phyloP scores from a whole-genome alignment of 2,113 vertebrate genomes.

The Cairina moschata region DNA sequence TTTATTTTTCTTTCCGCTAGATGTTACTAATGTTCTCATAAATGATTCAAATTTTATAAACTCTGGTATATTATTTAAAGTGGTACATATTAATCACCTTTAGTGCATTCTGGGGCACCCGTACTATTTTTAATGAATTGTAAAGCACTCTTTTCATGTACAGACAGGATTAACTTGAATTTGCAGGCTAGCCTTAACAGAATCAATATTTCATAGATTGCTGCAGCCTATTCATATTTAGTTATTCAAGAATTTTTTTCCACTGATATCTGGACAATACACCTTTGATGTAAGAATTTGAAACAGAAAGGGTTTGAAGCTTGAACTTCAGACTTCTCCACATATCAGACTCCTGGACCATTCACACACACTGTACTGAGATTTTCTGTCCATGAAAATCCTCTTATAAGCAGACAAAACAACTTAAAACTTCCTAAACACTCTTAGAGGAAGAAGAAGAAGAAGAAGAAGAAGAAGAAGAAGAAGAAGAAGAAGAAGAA shows the following conservation, averaged over 20 bases:
- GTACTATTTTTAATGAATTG: constrained; percentile 6
- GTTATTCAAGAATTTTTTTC: not conserved
- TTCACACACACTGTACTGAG: not conserved
- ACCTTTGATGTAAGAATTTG: not conserved
- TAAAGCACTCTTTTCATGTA: not conserved
- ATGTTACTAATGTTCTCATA: not conserved
- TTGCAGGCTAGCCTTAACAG: not conserved
- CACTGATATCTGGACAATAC: not conserved
- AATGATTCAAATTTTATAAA: constrained; percentile 1
- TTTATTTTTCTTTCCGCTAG: constrained; percentile 17
- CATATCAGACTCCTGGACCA: fast-evolving
- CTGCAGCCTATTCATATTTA: not conserved
- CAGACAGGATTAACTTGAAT: not conserved
- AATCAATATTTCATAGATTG: not conserved
- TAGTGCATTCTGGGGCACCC: not conserved
- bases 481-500: not conserved
- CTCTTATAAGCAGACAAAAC: not conserved
- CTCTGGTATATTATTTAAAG: not conserved
- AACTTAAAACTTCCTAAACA: not conserved
- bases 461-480: too few species aligned
- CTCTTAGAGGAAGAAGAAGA: too few species aligned
- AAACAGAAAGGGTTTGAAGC: not conserved
- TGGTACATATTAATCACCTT: constrained; percentile 19
- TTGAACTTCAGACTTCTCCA: not conserved
- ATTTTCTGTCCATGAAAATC: not conserved